phyloP scores from a whole-genome alignment of 2,888 invertebrate species.

The Eretmocerus hayati region DNA sequence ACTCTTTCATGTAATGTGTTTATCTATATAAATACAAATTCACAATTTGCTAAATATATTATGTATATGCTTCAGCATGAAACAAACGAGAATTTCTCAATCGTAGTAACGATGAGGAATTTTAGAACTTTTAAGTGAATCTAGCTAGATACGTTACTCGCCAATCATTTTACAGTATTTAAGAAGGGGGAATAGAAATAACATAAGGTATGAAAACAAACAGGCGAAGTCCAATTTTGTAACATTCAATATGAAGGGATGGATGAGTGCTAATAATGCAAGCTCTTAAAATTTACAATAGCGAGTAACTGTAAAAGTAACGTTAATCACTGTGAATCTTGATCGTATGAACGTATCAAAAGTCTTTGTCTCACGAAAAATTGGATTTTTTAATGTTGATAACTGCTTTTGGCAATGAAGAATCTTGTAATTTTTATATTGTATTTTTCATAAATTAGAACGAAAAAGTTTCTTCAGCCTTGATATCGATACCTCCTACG shows the following conservation, averaged over 20 bases:
- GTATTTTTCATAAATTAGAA: conserved; percentile 20
- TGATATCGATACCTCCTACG: too few relatives aligned
- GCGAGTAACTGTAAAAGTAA: conserved; percentile 23
- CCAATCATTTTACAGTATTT: conserved; percentile 46
- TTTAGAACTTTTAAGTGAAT: conserved; percentile 28
- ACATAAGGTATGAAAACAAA: conserved; percentile 20
- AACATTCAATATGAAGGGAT: conserved; percentile 10
- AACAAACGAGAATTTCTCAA: conserved; percentile 23
- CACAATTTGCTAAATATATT: conserved; percentile 27
- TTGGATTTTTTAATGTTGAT: conserved; percentile 12
- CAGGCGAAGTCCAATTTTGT: conserved; percentile 21
- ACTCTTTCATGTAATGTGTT: conserved; percentile 38
- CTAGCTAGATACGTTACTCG: conserved; percentile 36
- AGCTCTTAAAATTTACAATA: conserved; percentile 18
- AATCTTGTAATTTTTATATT: conserved; percentile 16
- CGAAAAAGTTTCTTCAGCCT: conserved; percentile 3
- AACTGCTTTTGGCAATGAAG: conserved; percentile 9
- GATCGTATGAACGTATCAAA: conserved; percentile 19
- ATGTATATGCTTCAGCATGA: conserved; percentile 27
- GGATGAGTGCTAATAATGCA: conserved; percentile 11
- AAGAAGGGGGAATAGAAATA: conserved; percentile 28
- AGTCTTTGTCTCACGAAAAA: conserved; percentile 20
- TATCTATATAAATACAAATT: conserved; percentile 32
- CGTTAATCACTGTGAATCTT: conserved; percentile 24
- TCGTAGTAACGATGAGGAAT: conserved; percentile 17